Evolutionary conservation across 2,113 vertebrate species (phyloP), one percentile per base, ranked within the genome.

Genomic region (Callithrix jacchus): DNA sequence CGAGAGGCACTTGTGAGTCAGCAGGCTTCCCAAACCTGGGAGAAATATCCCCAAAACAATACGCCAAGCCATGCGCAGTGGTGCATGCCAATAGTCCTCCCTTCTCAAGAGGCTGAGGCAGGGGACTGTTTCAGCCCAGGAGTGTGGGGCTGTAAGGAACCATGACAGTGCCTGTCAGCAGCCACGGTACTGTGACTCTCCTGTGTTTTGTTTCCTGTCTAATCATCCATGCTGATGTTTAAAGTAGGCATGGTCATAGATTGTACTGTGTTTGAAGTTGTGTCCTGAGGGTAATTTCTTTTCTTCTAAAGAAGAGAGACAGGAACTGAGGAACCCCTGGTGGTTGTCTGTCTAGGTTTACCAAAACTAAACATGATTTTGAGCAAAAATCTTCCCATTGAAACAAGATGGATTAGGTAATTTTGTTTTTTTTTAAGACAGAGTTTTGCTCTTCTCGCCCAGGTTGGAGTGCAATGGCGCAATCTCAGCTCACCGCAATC

Each of bases 211-310:
- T 89, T 96, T 96, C 82, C 73, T 77, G 2, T 76, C 45, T 80
- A 93, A 95, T 92, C 83, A 96, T 77, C 9, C 47, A 56, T 74
- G 73, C 52, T 89, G 68, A 45, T 49, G 37, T 74, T 96, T 96
- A 73, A 91, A 92, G 70, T 87, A 21, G 61, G 52, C 47, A 42
- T 12, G 37, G 83, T 42, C 89, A 89, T 61, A 80, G 70, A 40
- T 47, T 96, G 85, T 82, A 85, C 83, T 92, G 87, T 89, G 64
- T 66, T 88, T 87, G 84, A 45, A 73, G 11, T 77, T 93, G 61
- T 89, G 10, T 82, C 84, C 47, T 56, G 87, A 83, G 54, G 64
- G 45, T 83, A 81, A 84, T 93, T 91, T 45, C 42, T 80, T 85
- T 93, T 70, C 64, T 88, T 90, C 70, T 23, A 45, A 40, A 86